A percentile compares a stretch with the other conserved stretches of the same genome.
Evolutionary conservation across 2,888 invertebrate species (phyloP).

Genomic region (Chrysodeixis includens): DNA sequence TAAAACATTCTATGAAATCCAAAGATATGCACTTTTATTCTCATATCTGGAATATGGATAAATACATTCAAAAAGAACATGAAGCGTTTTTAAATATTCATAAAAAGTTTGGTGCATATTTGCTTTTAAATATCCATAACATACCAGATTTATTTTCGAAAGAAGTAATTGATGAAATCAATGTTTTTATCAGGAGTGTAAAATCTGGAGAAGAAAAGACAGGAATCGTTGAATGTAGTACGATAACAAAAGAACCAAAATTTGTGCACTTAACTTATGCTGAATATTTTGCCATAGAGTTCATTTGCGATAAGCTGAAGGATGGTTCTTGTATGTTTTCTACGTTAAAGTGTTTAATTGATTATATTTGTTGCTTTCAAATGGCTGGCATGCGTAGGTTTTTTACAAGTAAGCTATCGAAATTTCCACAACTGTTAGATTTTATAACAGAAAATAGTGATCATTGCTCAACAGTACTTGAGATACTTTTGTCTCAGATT

Average conservation of each 20-base stretch:
- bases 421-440: background rate
- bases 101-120: slow-evolving; percentile 35
- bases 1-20: slow-evolving; percentile 21
- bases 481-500: slow-evolving; percentile 12
- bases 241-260: slow-evolving; percentile 25
- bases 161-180: slow-evolving; percentile 17
- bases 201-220: slow-evolving; percentile 36
- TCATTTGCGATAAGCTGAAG: slow-evolving; percentile 29
- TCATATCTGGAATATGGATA: slow-evolving; percentile 26
- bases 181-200: slow-evolving; percentile 15
- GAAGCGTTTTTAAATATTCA: slow-evolving; percentile 25
- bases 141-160: slow-evolving; percentile 16
- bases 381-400: slow-evolving; percentile 21
- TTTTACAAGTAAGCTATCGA: slow-evolving; percentile 24
- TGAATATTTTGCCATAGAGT: slow-evolving; percentile 51
- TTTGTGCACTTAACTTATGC: slow-evolving; percentile 47
- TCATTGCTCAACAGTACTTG: background rate
- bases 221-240: slow-evolving; percentile 40
- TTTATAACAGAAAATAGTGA: background rate
- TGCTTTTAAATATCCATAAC: slow-evolving; percentile 14
- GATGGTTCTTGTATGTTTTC: slow-evolving; percentile 7
- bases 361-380: slow-evolving; percentile 14
- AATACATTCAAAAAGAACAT: slow-evolving; percentile 20
- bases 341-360: slow-evolving; percentile 29
- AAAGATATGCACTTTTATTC: slow-evolving; percentile 17